A percentile compares a stretch with the other conserved stretches of the same genome.
These are phyloP conservation scores for Chionodraco myersi DNA, from an alignment of 2,113 vertebrate genomes.

Conservation along the genomic window DNA sequence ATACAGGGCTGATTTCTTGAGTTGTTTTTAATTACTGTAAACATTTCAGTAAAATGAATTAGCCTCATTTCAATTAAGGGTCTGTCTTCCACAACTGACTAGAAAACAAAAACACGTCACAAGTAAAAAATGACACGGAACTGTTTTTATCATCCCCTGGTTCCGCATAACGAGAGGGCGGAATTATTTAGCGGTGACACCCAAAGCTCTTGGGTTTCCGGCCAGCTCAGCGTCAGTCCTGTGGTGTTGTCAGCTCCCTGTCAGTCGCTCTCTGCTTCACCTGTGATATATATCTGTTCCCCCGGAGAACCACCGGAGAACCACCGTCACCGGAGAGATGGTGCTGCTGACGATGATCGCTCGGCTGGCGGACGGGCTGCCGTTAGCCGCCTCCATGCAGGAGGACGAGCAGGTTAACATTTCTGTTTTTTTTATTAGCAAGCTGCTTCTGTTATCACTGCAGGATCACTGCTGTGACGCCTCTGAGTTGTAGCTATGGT, in stretches of 20 bases:
- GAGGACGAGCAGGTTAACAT: constrained; percentile 93
- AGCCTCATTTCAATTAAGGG: too few relatives aligned
- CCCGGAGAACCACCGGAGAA: constrained; percentile 15
- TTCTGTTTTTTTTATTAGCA: background rate
- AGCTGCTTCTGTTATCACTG: background rate
- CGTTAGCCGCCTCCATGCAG: constrained; percentile 97
- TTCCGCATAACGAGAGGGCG: constrained; percentile 20
- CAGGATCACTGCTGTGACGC: background rate
- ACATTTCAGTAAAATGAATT: too few relatives aligned
- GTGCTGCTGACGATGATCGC: constrained; percentile 98
- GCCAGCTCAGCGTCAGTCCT: constrained; percentile 85
- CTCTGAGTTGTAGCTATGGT: background rate
- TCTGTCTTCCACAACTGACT: background rate
- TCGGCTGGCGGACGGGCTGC: constrained; percentile 94
- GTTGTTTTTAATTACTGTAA: too few relatives aligned
- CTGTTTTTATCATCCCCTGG: background rate
- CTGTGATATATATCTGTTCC: background rate
- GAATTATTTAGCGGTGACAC: constrained; percentile 47
- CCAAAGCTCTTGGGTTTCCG: constrained; percentile 76
- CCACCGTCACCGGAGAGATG: constrained; percentile 78
- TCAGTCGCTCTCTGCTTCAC: constrained; percentile 37
- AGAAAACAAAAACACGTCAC: background rate
- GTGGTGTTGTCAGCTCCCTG: constrained; percentile 70
- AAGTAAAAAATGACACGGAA: constrained; percentile 39
- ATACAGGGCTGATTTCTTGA: too few relatives aligned